phyloP scores from a whole-genome alignment of 2,797 vertebrate species.

The Distichodus sexfasciatus region DNA sequence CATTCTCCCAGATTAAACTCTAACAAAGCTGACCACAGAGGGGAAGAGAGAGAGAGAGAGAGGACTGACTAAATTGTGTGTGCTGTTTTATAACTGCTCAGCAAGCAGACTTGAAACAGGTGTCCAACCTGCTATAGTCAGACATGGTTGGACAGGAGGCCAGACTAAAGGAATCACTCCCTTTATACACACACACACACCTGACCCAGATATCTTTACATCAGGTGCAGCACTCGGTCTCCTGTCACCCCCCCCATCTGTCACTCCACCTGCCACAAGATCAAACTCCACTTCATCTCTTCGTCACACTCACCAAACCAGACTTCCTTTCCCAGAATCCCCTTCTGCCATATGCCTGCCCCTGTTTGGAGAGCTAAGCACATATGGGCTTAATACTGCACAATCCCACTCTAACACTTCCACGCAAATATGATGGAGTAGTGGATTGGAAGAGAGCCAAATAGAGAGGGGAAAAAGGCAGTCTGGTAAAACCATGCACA shows the following conservation, averaged over 20 bases:
- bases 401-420: too few relatives aligned
- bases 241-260: not conserved
- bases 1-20: too few relatives aligned
- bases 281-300: not conserved
- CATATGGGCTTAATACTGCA: too few relatives aligned
- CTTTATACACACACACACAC: not conserved
- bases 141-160: too few relatives aligned
- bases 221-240: not conserved
- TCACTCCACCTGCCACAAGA: not conserved
- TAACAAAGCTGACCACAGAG: conserved; percentile 6
- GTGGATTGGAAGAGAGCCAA: too few relatives aligned
- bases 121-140: too few relatives aligned
- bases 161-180: not conserved
- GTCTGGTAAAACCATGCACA: too few relatives aligned
- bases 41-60: not conserved
- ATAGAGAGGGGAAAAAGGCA: too few relatives aligned
- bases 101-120: not conserved
- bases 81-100: too few relatives aligned
- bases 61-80: not conserved
- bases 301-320: too few relatives aligned
- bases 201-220: not conserved
- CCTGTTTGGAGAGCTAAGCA: too few relatives aligned
- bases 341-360: not conserved
- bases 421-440: too few relatives aligned
- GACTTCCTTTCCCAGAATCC: not conserved